Evolutionary conservation across 2,797 vertebrate species (phyloP).

Genomic region (Cynopterus sphinx): DNA sequence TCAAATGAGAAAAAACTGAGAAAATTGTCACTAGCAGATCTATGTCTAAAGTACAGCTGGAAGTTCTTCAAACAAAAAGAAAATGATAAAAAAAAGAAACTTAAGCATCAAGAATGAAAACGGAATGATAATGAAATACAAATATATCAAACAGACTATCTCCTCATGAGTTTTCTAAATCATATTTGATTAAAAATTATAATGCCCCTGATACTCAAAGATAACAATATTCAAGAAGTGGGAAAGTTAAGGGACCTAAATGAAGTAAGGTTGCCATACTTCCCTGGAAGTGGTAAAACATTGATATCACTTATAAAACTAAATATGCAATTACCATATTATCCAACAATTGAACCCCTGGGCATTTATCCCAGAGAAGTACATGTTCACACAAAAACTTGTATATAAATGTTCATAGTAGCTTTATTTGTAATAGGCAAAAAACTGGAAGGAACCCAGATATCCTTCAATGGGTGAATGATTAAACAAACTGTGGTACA

Average conservation of each 20-base stretch:
- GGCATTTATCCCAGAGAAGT: neutral
- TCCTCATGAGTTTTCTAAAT: neutral
- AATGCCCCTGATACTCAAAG: neutral
- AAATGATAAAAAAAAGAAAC: neutral
- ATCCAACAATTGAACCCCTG: neutral
- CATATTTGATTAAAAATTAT: slow-evolving; percentile 11
- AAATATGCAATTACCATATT: neutral
- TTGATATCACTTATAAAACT: neutral
- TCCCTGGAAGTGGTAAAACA: neutral
- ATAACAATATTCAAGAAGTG: neutral
- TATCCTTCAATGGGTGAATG: neutral
- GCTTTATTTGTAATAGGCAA: neutral
- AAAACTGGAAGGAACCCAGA: neutral
- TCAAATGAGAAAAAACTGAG: slow-evolving; percentile 24
- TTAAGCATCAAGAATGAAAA: neutral
- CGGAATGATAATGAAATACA: neutral
- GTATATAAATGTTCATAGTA: neutral
- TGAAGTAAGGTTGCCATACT: neutral
- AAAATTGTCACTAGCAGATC: neutral
- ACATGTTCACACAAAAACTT: slow-evolving; percentile 7
- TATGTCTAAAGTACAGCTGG: neutral
- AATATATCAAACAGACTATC: neutral
- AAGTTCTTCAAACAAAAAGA: slow-evolving; percentile 8
- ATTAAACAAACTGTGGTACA: neutral
- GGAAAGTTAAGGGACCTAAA: neutral